A percentile compares a stretch with the other conserved stretches of the same genome.
These are phyloP conservation scores for Aplysina aerophoba DNA, from an alignment of 37 sponge, comb jelly and placozoan species.

Conservation along the genomic window DNA sequence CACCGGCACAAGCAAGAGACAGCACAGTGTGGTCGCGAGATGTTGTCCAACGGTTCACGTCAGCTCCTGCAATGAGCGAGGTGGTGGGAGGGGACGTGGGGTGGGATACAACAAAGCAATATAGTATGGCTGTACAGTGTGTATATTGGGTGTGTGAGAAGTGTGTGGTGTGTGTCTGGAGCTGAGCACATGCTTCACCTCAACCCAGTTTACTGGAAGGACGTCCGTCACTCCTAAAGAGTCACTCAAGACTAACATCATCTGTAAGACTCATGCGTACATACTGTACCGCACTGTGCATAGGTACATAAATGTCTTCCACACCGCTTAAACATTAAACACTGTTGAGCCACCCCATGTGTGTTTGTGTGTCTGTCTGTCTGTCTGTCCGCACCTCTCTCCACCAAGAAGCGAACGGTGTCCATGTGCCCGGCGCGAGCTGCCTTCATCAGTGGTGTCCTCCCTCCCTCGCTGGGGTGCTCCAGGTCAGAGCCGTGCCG, in stretches of 20 bases:
- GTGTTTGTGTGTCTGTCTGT: conserved; percentile 13
- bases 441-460: conserved; percentile 90
- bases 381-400: conserved; percentile 47
- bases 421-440: conserved; percentile 80
- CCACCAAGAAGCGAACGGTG: conserved; percentile 73
- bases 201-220: too few species aligned
- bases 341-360: neutral
- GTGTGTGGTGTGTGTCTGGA: too few species aligned
- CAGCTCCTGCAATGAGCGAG: conserved; percentile 58
- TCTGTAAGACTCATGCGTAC: too few species aligned
- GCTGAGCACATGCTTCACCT: too few species aligned
- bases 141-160: too few species aligned
- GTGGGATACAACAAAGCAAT: too few species aligned
- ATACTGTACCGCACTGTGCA: too few species aligned
- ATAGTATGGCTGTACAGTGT: too few species aligned
- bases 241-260: too few species aligned
- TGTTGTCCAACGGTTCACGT: conserved; percentile 61
- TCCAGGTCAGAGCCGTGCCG: conserved; percentile 75
- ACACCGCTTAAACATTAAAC: neutral
- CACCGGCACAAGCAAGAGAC: conserved; percentile 84
- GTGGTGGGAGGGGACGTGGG: too few species aligned
- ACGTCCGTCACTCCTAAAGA: too few species aligned
- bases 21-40: conserved; percentile 87
- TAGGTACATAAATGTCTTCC: too few species aligned
- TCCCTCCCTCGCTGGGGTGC: conserved; percentile 79